Conservation (phyloP, 2,797 vertebrate species). For the Cyprinella venusta region DNA sequence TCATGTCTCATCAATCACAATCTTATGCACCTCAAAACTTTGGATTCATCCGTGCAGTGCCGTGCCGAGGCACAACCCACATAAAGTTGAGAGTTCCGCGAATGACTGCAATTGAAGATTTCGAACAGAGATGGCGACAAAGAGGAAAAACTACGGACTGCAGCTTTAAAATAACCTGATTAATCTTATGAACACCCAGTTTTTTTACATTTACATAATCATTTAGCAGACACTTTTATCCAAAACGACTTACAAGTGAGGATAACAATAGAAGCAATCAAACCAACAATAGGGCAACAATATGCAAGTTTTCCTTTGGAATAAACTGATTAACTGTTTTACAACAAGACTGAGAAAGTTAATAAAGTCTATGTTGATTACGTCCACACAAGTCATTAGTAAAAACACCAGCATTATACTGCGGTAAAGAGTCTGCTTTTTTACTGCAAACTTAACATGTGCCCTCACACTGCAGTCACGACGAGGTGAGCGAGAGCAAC, state of each 20-base stretch:
- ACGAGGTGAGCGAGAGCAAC: background rate
- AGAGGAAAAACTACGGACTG: too few species aligned
- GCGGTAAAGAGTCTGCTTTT: background rate
- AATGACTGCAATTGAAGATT: too few species aligned
- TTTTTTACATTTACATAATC: background rate
- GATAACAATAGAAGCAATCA: background rate
- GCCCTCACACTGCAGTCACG: slow-evolving; percentile 15
- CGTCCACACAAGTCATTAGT: background rate
- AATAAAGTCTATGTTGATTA: background rate
- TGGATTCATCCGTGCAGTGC: too few species aligned
- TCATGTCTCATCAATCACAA: too few species aligned
- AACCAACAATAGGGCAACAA: too few species aligned
- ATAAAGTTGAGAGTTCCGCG: too few species aligned
- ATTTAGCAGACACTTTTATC: background rate
- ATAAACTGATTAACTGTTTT: background rate
- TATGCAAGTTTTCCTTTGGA: background rate
- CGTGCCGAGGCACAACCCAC: too few species aligned
- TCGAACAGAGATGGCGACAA: too few species aligned
- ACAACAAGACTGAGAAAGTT: background rate
- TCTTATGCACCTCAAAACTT: too few species aligned
- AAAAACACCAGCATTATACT: slow-evolving; percentile 8
- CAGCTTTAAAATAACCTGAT: background rate
- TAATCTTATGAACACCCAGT: background rate
- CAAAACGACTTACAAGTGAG: background rate
- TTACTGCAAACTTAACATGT: slow-evolving; percentile 2